These are phyloP conservation scores for Pipistrellus nathusii DNA, from an alignment of 2,797 vertebrate species.

Conservation along the genomic window DNA sequence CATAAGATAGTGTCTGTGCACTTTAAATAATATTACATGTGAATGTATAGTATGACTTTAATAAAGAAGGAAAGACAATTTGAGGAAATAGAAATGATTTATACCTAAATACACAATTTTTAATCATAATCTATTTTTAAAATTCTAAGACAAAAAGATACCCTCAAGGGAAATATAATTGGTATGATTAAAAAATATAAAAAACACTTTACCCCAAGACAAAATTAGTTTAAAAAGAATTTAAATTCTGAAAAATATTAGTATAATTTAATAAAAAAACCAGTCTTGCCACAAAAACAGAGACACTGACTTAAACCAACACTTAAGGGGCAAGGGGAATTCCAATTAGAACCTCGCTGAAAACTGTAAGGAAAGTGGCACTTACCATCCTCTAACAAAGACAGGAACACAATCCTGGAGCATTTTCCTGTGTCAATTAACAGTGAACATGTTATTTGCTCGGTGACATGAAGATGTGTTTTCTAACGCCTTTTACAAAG, in stretches of 20 bases:
- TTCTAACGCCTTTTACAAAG: slow-evolving; percentile 69
- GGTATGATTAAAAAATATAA: slow-evolving; percentile 29
- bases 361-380: slow-evolving; percentile 32
- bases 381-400: slow-evolving; percentile 60
- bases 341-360: neutral
- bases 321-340: neutral
- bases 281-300: neutral
- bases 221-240: slow-evolving; percentile 54
- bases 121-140: slow-evolving; percentile 14
- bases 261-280: slow-evolving; percentile 51
- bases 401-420: slow-evolving; percentile 76
- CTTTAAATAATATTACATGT: neutral
- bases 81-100: slow-evolving; percentile 36
- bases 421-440: slow-evolving; percentile 80
- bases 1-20: neutral
- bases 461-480: slow-evolving; percentile 78
- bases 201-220: neutral
- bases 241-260: slow-evolving; percentile 48
- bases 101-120: slow-evolving; percentile 21
- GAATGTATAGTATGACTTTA: neutral
- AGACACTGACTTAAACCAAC: neutral
- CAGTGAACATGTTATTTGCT: slow-evolving; percentile 78
- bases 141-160: slow-evolving; percentile 14
- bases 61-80: neutral
- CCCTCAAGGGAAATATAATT: slow-evolving; percentile 2